Conservation (phyloP, 2,113 vertebrate genomes). For the Poeciliopsis turrubarensis region DNA sequence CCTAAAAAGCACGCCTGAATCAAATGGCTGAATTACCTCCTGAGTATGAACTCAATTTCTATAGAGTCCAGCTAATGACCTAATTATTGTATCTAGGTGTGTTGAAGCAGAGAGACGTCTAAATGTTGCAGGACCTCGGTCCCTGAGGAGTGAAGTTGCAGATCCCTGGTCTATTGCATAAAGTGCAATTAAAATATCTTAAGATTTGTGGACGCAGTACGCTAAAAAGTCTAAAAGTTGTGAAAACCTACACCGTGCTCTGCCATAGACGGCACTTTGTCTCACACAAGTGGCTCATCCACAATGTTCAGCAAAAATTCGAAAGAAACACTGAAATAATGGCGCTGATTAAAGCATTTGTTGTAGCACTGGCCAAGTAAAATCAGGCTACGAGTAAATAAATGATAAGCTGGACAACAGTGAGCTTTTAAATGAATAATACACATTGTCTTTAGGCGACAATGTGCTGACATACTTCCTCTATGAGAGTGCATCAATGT, state of each 20-base stretch:
- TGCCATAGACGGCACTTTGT: neutral
- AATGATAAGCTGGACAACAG: conserved; percentile 59
- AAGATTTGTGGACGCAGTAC: neutral
- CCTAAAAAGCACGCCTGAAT: too few relatives aligned
- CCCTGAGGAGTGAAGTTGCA: too few relatives aligned
- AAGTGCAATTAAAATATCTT: neutral
- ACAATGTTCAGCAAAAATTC: neutral
- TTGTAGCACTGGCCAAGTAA: conserved; percentile 47
- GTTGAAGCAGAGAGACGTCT: too few relatives aligned
- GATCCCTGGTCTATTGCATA: neutral
- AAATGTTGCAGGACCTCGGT: too few relatives aligned
- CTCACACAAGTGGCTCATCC: neutral
- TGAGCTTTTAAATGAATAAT: conserved; percentile 63
- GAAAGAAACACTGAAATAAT: conserved; percentile 26
- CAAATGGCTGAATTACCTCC: too few relatives aligned
- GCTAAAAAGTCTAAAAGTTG: neutral
- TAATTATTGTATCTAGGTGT: too few relatives aligned
- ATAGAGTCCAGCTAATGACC: too few relatives aligned
- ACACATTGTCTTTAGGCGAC: conserved; percentile 50
- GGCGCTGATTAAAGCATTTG: conserved; percentile 45
- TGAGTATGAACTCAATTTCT: too few relatives aligned
- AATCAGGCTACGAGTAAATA: conserved; percentile 54
- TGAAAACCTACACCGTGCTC: too few relatives aligned
- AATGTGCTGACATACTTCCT: conserved; percentile 36
- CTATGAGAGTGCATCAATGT: neutral